Evolutionary conservation across 2,797 vertebrate genomes (phyloP), one percentile per base, ranked within the genome.

Genomic region (Chelonia mydas): DNA sequence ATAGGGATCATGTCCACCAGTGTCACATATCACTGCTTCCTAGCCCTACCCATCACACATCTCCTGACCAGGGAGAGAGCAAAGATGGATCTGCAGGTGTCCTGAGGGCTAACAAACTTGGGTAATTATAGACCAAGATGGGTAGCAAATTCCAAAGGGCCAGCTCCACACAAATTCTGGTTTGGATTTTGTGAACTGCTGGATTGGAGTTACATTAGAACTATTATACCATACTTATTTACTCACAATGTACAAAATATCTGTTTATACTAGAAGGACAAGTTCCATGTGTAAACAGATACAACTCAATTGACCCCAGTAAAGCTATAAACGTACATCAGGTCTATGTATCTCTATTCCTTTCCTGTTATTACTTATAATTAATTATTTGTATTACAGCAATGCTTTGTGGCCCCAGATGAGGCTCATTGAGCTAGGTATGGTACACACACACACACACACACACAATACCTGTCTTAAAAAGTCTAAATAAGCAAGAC

Each of bases 381-480:
- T 37, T n/a, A 21, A 41, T 87, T 91, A 23, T 95, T 92, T 78
- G 54, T 57, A 45, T 6, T 37, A 55, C 84, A 90, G 83, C 23
- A 47, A 54, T 31, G 59, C 57, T 28, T 33, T 68, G 76, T 47
- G 28, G 23, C 45, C 25, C 77, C 16, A 93, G 84, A 83, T 12
- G 83, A 88, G n/a, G 21, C 21, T 41, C 31, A 50, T 13, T 94
- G 83, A 87, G 16, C 23, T 77, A 23, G 31, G 84, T 77, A 87
- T 78, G 50, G 28, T 17, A 5, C 21, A 54, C 53, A 54, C 53
- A 54, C 53, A 54, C 53, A 54, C 53, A 54, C 5, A 51, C 37
- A 2, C 50, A 21, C 7, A 68, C 2, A 61, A 51, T 37, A 54
- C 4, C 54, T 76, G 13, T 49, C 15, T 13, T 77, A 31, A 77